phyloP scores from a whole-genome alignment of 1,140 invertebrate species.

The Belonocnema kinseyi region DNA sequence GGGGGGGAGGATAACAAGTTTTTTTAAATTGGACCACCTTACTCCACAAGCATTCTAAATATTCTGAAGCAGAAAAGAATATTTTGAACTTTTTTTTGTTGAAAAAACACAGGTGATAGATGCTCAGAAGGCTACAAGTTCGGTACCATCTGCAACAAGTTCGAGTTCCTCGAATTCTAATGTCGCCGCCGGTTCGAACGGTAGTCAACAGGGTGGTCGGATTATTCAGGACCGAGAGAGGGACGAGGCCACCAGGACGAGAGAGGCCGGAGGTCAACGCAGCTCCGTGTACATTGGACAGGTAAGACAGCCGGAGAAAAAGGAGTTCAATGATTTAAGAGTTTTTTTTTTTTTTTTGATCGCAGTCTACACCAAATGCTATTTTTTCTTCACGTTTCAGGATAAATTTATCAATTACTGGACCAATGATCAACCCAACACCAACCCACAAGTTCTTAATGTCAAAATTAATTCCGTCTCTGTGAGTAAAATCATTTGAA shows the following conservation, averaged over 20 bases:
- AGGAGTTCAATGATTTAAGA: slow-evolving; percentile 57
- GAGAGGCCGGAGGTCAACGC: slow-evolving; percentile 65
- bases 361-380: slow-evolving; percentile 48
- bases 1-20: too few species aligned
- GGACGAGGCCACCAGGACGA: slow-evolving; percentile 65
- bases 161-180: slow-evolving; percentile 31
- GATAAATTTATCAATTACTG: slow-evolving; percentile 73
- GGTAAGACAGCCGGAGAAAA: slow-evolving; percentile 60
- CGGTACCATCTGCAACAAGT: slow-evolving; percentile 33
- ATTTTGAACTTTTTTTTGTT: not conserved
- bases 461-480: slow-evolving; percentile 71
- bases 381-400: slow-evolving; percentile 61
- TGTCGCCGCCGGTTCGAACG: slow-evolving; percentile 48
- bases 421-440: slow-evolving; percentile 60
- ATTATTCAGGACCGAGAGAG: slow-evolving; percentile 66
- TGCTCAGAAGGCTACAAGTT: slow-evolving; percentile 17
- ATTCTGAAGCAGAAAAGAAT: not conserved
- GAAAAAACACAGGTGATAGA: slow-evolving; percentile 10
- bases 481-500: slow-evolving; percentile 54
- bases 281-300: slow-evolving; percentile 71
- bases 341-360: slow-evolving; percentile 43
- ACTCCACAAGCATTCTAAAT: not conserved
- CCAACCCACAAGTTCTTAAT: slow-evolving; percentile 63
- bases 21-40: too few species aligned
- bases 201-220: slow-evolving; percentile 62